Evolutionary conservation across 1,140 invertebrate species (phyloP), one percentile per base, ranked within the genome.

Genomic region (Eumeta japonica): DNA sequence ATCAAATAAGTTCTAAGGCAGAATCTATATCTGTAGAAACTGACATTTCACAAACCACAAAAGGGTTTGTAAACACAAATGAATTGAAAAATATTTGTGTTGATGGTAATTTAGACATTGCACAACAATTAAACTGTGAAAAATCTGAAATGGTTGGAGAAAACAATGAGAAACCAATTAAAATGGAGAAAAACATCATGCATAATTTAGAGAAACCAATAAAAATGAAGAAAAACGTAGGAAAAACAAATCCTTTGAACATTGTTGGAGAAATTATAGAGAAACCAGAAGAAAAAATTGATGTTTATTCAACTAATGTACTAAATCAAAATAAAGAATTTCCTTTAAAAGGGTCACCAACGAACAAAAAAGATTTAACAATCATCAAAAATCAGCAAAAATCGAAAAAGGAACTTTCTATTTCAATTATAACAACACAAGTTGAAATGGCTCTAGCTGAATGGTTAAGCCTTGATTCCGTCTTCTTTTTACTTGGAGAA

Each of bases 401-500:
- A 39, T 35, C 55, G 18, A 67, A 58, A 36, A 61, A 66, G 16
- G 55, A 58, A 37, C 55, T 52, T n/a, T 47, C 53, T n/a, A 50
- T 67, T 16, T 58, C 55, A 2, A 44, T 45, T 11, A 47, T 68
- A 28, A 62, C 60, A 15, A 62, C 74, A 40, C 58, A 75, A 46
- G 66, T 82, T 19, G 78, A 78, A 53, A 77, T 78, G 54, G 75
- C 68, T 54, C 42, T 83, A 14, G 59, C 72, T 10, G 76, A 81
- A 56, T 83, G 81, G 81, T 71, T 82, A 41, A 79, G 75, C n/a
- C 45, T 82, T 12, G 81, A 83, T 35, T 77, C 79, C 2, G 53
- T 79, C 36, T 50, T 79, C 5, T 79, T 78, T 47, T 41, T 83
- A 35, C 76, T 79, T 60, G 79, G 80, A 2, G 78, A 82, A 55